phyloP scores from a whole-genome alignment of 2,797 vertebrate species.

The Lagocephalus sceleratus region DNA sequence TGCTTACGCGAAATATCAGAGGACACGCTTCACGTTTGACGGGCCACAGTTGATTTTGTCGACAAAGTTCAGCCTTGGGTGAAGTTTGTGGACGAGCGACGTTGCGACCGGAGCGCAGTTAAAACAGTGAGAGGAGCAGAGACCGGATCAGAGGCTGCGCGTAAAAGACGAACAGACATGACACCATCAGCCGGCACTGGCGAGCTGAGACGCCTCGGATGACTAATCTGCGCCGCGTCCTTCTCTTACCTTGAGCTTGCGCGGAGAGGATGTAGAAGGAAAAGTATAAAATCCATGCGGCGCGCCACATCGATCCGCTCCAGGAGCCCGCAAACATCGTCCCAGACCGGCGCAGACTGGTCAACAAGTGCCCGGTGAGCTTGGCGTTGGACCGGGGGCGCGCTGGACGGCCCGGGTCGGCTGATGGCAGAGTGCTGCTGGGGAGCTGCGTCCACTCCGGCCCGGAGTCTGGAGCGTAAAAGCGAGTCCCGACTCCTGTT shows the following conservation, averaged over 20 bases:
- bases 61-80: conserved; percentile 24
- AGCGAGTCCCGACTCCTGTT: conserved; percentile 2
- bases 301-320: conserved; percentile 64
- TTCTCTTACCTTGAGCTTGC: conserved; percentile 73
- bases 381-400: conserved; percentile 28
- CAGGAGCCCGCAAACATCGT: conserved; percentile 61
- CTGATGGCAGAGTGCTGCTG: no score
- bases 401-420: no score
- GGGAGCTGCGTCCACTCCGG: no score
- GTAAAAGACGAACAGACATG: no score
- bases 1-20: no score
- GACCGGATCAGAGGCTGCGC: no score
- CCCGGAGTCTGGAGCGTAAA: conserved; percentile 19
- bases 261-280: conserved; percentile 59
- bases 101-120: no score
- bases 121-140: conserved; percentile 18
- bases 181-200: no score
- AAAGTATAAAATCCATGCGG: conserved; percentile 78
- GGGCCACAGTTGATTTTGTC: no score
- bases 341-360: conserved; percentile 42
- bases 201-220: no score
- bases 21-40: no score
- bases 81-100: neutral
- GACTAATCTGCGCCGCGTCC: conserved; percentile 4
- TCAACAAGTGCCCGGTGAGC: conserved; percentile 68